Evolutionary conservation across 2,888 invertebrate species (phyloP).

Genomic region (Cryptops parisi): DNA sequence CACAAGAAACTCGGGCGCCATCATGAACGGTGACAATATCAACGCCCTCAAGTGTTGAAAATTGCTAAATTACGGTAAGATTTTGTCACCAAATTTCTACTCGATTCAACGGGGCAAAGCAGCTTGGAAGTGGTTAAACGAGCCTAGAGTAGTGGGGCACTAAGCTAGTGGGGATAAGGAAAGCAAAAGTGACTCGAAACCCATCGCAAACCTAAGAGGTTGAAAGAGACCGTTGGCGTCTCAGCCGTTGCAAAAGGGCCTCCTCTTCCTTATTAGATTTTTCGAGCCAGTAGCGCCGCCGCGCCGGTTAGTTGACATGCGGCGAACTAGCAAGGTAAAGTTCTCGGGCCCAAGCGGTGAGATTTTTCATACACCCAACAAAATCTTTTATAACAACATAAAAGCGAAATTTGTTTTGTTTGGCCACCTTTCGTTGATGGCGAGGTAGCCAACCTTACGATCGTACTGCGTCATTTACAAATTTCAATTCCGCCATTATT

Average conservation of each 20-base stretch:
- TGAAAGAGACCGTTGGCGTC: background rate
- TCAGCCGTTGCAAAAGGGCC: background rate
- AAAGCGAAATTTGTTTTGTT: no score
- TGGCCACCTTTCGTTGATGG: no score
- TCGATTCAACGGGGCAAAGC: no score
- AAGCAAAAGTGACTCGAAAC: background rate
- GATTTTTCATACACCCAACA: no score
- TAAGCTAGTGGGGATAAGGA: background rate
- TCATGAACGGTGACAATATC: constrained; percentile 16
- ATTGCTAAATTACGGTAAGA: constrained; percentile 15
- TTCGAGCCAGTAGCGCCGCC: constrained; percentile 11
- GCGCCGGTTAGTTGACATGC: constrained; percentile 9
- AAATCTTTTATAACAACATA: no score
- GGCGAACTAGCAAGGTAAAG: constrained; percentile 5
- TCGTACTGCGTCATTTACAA: no score
- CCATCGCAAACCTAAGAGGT: background rate
- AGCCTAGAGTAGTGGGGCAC: background rate
- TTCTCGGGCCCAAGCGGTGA: no score
- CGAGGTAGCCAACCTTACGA: no score
- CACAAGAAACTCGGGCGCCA: constrained; percentile 8
- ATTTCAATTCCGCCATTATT: background rate
- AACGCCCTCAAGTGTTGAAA: constrained; percentile 19
- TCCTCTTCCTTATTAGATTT: background rate
- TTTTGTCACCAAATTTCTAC: background rate
- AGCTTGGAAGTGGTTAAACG: no score